phyloP scores from a whole-genome alignment of 2,888 invertebrate species.

The Nymphalis urticae region DNA sequence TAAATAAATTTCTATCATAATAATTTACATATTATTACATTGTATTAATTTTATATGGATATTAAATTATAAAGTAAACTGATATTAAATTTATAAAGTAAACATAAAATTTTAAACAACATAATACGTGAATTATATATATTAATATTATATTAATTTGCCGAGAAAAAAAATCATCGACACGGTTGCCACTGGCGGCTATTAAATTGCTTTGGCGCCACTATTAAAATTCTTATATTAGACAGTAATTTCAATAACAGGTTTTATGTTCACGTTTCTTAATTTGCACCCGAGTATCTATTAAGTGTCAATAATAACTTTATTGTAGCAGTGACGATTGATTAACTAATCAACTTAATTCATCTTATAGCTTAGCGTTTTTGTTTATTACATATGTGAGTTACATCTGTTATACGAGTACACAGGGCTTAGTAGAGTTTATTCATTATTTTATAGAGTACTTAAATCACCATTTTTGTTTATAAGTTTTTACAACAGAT shows the following conservation, averaged over 20 bases:
- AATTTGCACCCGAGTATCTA: background rate
- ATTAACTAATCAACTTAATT: background rate
- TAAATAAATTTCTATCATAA: too few species aligned
- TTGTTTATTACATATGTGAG: too few species aligned
- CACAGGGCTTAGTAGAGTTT: too few species aligned
- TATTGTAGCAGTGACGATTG: background rate
- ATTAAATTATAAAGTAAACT: too few species aligned
- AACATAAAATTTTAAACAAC: background rate
- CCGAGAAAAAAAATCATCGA: background rate
- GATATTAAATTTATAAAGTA: background rate
- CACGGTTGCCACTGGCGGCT: slow-evolving; percentile 1
- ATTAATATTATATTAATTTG: background rate
- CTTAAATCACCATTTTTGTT: too few species aligned
- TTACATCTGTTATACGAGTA: too few species aligned
- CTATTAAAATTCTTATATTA: slow-evolving; percentile 33
- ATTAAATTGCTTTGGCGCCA: slow-evolving; percentile 32
- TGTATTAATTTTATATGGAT: too few species aligned
- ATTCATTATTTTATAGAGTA: too few species aligned
- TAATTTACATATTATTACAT: too few species aligned
- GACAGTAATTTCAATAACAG: slow-evolving; percentile 26
- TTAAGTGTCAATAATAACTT: background rate
- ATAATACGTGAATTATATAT: background rate
- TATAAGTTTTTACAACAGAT: too few species aligned
- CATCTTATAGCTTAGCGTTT: too few species aligned
- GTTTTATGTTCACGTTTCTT: slow-evolving; percentile 23